These are phyloP conservation scores for Heliopora coerulea DNA, from an alignment of 92 coral and sea anemone genomes.

Conservation along the genomic window DNA sequence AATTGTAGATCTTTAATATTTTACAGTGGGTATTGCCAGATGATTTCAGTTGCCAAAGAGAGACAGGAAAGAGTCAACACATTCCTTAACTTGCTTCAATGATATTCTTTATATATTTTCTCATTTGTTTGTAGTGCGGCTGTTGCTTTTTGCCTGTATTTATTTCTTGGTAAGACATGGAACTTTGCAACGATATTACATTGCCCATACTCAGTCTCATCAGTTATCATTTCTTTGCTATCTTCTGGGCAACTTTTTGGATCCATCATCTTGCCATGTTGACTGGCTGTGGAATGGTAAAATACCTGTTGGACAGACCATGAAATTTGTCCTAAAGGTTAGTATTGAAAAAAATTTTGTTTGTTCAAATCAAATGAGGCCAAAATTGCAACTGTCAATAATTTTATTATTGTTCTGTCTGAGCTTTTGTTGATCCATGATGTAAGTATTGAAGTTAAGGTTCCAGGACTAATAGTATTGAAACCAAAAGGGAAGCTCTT, in stretches of 20 bases:
- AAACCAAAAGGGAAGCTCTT: too few relatives aligned
- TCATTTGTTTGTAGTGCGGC: constrained; percentile 3
- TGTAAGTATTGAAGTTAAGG: too few relatives aligned
- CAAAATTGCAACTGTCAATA: background rate
- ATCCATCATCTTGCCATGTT: constrained; percentile 59
- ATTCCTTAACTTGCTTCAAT: background rate
- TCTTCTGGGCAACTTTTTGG: constrained; percentile 64
- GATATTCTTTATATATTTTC: background rate
- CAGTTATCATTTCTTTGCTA: constrained; percentile 54
- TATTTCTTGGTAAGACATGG: background rate
- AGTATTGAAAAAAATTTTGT: too few relatives aligned
- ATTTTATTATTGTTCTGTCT: too few relatives aligned
- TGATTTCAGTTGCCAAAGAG: too few relatives aligned
- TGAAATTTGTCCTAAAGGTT: constrained; percentile 79
- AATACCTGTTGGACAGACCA: constrained; percentile 73
- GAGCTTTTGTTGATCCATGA: too few relatives aligned
- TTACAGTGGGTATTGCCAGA: too few relatives aligned
- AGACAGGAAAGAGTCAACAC: too few relatives aligned
- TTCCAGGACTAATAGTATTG: too few relatives aligned
- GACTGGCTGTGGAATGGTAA: constrained; percentile 82
- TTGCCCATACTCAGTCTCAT: constrained; percentile 24
- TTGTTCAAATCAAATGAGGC: too few relatives aligned
- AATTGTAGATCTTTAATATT: too few relatives aligned
- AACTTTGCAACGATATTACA: background rate
- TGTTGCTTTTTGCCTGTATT: background rate